Evolutionary conservation across 2,113 vertebrate species (phyloP), one percentile per base, ranked within the genome.

Genomic region (Neotoma lepida): DNA sequence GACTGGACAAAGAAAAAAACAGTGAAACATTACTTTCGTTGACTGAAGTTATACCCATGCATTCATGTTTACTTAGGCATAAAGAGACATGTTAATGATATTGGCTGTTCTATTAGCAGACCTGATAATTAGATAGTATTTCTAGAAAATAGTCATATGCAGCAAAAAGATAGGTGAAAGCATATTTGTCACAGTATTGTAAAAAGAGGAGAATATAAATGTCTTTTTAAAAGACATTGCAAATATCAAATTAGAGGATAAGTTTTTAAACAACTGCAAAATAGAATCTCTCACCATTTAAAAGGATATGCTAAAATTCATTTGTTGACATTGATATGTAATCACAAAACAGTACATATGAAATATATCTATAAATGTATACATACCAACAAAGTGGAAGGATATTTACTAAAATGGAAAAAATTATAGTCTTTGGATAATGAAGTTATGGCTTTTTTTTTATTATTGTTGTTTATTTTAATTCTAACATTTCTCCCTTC

Each of bases 361-460:
- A 91, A 94, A 77, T 87, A 89, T 39, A 46, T 30, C 46, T 12
- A 54, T 92, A 39, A 94, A 71, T 64, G 39, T 51, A 68, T 87
- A 46, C 39, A 51, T 90, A 61, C 49, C 54, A 82, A 82, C 89
- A 92, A 30, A 74, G 73, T 82, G 70, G 74, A 61, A 86, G 39
- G 51, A 49, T 89, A 66, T 93, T 88, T 93, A 76, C 24, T 89
- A 92, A 95, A 89, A 94, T 86, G 7, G 76, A 90, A 90, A 86
- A 89, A 46, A 24, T 33, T 2, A 24, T 89, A 6, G 94, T 76
- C 22, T 74, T 58, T 33, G 51, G 30, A 33, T 95, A 33, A 63
- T 92, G 28, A 39, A 41, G 91, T 92, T 84, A 84, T 89, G 63
- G 24, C 46, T 78, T 9, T 77, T 76, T 44, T 35, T 30, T 46